These are phyloP conservation scores for Anticlea derivata DNA, from an alignment of 2,888 invertebrate genomes.

Conservation along the genomic window DNA sequence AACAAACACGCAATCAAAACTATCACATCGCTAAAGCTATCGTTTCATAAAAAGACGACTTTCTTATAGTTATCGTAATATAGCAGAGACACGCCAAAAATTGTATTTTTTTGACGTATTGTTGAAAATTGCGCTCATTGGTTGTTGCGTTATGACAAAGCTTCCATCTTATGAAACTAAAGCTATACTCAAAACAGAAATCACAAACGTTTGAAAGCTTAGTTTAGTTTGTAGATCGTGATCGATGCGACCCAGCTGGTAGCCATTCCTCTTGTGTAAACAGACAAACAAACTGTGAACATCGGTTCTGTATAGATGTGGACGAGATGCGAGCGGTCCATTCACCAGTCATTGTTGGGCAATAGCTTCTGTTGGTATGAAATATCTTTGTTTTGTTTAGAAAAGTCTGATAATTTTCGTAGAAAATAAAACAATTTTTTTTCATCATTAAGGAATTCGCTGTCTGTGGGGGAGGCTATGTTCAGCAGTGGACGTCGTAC, in stretches of 20 bases:
- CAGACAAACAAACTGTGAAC: slow-evolving; percentile 27
- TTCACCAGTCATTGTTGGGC: neutral
- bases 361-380: slow-evolving; percentile 16
- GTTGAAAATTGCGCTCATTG: slow-evolving; percentile 4
- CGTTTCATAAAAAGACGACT: neutral
- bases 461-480: too few species aligned
- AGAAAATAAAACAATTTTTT: too few species aligned
- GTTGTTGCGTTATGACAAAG: too few species aligned
- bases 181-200: slow-evolving; percentile 3
- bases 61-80: neutral
- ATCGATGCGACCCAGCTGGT: slow-evolving; percentile 38
- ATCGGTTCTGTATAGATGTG: slow-evolving; percentile 5
- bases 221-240: slow-evolving; percentile 32
- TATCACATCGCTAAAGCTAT: neutral
- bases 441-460: too few species aligned
- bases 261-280: slow-evolving; percentile 28
- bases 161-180: too few species aligned
- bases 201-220: slow-evolving; percentile 6
- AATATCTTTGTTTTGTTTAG: neutral
- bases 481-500: too few species aligned
- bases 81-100: neutral
- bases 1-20: slow-evolving; percentile 2
- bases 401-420: too few species aligned
- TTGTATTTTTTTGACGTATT: neutral
- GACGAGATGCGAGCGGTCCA: slow-evolving; percentile 3